Conservation (phyloP, 30 jellyfish, hydroid and myxozoan species). For the Aurelia aurita region DNA sequence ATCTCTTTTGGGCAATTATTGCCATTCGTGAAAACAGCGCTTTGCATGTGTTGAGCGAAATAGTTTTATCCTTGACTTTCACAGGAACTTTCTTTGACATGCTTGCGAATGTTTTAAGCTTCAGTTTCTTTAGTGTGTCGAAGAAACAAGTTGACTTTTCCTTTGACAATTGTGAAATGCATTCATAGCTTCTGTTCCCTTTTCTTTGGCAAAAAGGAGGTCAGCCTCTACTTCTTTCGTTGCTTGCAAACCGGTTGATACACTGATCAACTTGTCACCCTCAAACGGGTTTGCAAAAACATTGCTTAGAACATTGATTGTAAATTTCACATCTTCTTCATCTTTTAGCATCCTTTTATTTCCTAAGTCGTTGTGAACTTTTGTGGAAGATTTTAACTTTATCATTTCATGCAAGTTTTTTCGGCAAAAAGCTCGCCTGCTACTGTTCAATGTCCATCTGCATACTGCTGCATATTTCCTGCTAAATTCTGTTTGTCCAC, state of each 20-base stretch:
- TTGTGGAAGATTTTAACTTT: neutral
- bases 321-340: constrained; percentile 16
- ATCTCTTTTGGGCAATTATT: constrained; percentile 11
- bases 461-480: constrained; percentile 24
- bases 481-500: constrained; percentile 12
- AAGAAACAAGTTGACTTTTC: constrained; percentile 33
- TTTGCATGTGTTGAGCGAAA: constrained; percentile 1
- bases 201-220: constrained; percentile 32
- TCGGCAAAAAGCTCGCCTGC: constrained; percentile 7
- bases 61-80: too few relatives aligned
- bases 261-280: constrained; percentile 28
- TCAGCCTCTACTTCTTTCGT: constrained; percentile 27
- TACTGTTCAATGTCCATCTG: constrained; percentile 36
- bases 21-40: constrained; percentile 6
- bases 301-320: too few relatives aligned
- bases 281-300: constrained; percentile 3
- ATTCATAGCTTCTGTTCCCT: constrained; percentile 43
- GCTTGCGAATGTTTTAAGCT: constrained; percentile 29
- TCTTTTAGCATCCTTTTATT: constrained; percentile 22
- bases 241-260: constrained; percentile 41
- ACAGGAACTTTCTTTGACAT: constrained; percentile 12
- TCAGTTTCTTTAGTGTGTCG: constrained; percentile 30
- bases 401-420: neutral
- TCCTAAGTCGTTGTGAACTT: constrained; percentile 14
- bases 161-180: constrained; percentile 6